Percentiles rank a stretch among this genome's conserved stretches.
Evolutionary conservation across 2,113 vertebrate genomes (phyloP).

Genomic region (Gambusia holbrooki): DNA sequence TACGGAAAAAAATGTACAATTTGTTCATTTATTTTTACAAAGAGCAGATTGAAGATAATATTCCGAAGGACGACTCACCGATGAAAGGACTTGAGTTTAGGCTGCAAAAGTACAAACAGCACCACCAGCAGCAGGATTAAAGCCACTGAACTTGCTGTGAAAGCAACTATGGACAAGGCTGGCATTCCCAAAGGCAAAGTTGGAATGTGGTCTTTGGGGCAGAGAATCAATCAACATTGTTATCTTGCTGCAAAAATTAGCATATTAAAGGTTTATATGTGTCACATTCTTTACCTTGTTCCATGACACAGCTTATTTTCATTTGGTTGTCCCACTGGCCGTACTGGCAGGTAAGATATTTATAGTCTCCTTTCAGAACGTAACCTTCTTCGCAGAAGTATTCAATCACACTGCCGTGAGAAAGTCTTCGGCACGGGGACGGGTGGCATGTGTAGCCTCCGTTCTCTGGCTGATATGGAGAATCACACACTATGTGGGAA

Average conservation of each 20-base stretch:
- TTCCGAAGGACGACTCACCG: conserved; percentile 80
- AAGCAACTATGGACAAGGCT: conserved; percentile 92
- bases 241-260: background rate
- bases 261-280: background rate
- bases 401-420: conserved; percentile 92
- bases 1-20: conserved; percentile 48
- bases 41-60: background rate
- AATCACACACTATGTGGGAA: conserved; percentile 84
- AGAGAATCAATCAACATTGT: conserved; percentile 1
- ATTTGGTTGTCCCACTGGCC: conserved; percentile 94
- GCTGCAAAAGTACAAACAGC: conserved; percentile 95
- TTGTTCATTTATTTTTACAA: background rate
- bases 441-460: conserved; percentile 96
- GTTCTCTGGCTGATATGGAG: conserved; percentile 92
- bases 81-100: conserved; percentile 96
- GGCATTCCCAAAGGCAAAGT: conserved; percentile 88
- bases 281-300: conserved; percentile 80
- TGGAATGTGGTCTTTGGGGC: conserved; percentile 81
- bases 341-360: conserved; percentile 94
- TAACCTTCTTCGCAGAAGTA: conserved; percentile 96
- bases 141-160: conserved; percentile 93
- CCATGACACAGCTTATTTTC: conserved; percentile 92
- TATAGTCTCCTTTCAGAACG: conserved; percentile 95
- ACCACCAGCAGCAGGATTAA: conserved; percentile 95
- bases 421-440: conserved; percentile 87